Percentiles rank a stretch among this genome's conserved stretches.
Conservation (phyloP, 2,888 invertebrate genomes). For the Stenichneumon culpator region DNA sequence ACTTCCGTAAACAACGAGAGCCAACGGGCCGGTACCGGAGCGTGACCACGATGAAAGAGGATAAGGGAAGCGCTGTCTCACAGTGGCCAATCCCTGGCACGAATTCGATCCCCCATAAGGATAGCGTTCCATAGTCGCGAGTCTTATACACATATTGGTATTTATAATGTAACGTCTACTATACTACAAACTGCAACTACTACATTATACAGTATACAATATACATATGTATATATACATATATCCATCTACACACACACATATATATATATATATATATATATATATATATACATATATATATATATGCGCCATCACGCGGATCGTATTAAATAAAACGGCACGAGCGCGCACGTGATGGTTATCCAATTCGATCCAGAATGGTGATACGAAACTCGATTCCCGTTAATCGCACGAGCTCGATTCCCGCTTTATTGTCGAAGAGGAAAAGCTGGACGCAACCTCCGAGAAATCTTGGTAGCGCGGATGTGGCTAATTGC, state of each 20-base stretch:
- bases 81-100: conserved; percentile 50
- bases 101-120: conserved; percentile 49
- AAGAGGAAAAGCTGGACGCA: not conserved
- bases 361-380: conserved; percentile 64
- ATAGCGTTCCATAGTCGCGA: conserved; percentile 3
- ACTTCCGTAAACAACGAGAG: conserved; percentile 73
- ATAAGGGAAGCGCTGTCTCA: conserved; percentile 56
- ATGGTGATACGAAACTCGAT: conserved; percentile 53
- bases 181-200: not conserved
- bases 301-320: conserved; percentile 36
- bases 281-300: not conserved
- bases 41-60: conserved; percentile 61
- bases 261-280: not conserved
- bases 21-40: conserved; percentile 67
- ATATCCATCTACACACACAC: too few relatives aligned
- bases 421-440: conserved; percentile 28
- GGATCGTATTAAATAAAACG: conserved; percentile 54
- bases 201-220: not conserved
- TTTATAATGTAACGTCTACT: conserved; percentile 6
- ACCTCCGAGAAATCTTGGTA: not conserved
- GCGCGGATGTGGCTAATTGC: not conserved
- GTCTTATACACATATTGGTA: not conserved
- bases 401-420: conserved; percentile 38
- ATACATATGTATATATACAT: not conserved
- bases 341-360: conserved; percentile 61